phyloP scores from a whole-genome alignment of 2,113 vertebrate genomes.

The Baryphthengus martii region DNA sequence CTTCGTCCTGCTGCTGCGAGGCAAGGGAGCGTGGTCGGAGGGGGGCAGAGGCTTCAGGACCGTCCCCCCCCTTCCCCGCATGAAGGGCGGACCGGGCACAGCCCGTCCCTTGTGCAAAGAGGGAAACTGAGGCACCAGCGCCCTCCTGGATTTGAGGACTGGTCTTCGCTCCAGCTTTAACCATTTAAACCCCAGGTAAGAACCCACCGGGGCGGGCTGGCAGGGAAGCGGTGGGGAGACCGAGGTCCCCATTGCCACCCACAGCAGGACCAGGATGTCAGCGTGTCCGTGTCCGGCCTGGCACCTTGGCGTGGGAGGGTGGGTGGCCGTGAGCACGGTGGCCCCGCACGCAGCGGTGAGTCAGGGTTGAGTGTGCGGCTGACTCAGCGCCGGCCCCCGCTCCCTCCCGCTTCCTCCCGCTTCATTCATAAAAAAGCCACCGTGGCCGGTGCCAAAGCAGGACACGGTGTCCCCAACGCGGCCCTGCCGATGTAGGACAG shows the following conservation, averaged over 20 bases:
- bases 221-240: neutral
- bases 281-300: neutral
- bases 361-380: conserved; percentile 74
- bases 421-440: conserved; percentile 84
- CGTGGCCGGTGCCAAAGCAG: neutral
- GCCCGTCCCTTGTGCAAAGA: rapidly evolving
- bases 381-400: conserved; percentile 78
- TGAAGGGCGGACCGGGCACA: rapidly evolving
- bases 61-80: neutral
- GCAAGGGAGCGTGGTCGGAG: neutral
- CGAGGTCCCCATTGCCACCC: rapidly evolving
- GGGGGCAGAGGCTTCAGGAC: neutral
- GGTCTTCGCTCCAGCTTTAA: too few species aligned
- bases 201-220: neutral
- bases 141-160: rapidly evolving
- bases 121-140: neutral
- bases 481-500: neutral
- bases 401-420: conserved; percentile 63
- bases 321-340: neutral
- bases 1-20: conserved; percentile 84
- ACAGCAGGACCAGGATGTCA: neutral
- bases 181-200: neutral
- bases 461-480: neutral
- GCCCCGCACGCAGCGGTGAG: conserved; percentile 56
- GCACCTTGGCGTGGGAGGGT: neutral